Evolutionary conservation across 2,888 invertebrate species (phyloP).

Genomic region (Pristionchus maxplancki): DNA sequence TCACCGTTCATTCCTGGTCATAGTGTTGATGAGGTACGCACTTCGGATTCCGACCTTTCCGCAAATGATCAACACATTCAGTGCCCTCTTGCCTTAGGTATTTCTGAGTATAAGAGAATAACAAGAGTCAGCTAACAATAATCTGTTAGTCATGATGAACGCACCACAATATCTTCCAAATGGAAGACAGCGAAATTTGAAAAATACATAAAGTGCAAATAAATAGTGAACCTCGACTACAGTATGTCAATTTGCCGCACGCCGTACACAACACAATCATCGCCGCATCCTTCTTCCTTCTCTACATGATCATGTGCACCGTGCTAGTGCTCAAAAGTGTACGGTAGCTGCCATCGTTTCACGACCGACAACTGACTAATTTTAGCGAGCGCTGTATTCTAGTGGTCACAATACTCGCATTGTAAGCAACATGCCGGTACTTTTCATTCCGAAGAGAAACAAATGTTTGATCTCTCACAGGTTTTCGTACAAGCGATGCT

Average conservation of each 20-base stretch:
- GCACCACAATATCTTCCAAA: background rate
- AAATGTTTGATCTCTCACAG: background rate
- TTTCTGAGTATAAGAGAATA: no score
- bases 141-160: no score
- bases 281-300: background rate
- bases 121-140: no score
- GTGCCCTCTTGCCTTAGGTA: no score
- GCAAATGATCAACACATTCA: no score
- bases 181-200: background rate
- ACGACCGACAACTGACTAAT: background rate
- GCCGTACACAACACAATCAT: background rate
- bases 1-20: background rate
- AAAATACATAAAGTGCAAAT: background rate
- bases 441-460: background rate
- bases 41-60: background rate
- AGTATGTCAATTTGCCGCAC: constrained; percentile 11
- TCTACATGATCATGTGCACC: background rate
- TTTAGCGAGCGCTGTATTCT: background rate
- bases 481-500: background rate
- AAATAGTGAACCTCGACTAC: background rate
- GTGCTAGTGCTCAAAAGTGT: background rate
- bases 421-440: background rate
- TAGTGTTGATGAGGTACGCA: background rate
- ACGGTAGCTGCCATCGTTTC: background rate
- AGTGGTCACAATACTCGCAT: background rate